A percentile compares a stretch with the other conserved stretches of the same genome.
phyloP scores from a whole-genome alignment of 2,888 invertebrate genomes.

The Amiota minor region DNA sequence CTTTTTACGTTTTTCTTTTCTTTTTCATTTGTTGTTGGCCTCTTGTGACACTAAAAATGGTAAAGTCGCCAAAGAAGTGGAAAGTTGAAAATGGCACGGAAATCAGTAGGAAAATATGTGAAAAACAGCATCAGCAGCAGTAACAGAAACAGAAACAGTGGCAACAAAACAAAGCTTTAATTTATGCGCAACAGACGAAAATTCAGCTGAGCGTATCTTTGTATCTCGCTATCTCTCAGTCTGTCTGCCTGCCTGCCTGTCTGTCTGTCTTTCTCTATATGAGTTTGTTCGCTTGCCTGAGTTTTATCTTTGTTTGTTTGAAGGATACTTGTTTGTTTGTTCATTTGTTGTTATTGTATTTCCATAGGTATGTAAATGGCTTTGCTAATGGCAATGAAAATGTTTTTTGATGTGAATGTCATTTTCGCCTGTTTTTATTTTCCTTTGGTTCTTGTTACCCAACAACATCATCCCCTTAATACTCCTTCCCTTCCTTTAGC shows the following conservation, averaged over 20 bases:
- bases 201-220: conserved; percentile 7
- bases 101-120: background rate
- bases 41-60: conserved; percentile 7
- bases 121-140: background rate
- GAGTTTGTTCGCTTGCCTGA: conserved; percentile 2
- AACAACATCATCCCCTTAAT: too few relatives aligned
- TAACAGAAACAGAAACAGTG: background rate
- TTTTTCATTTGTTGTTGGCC: conserved; percentile 6
- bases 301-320: conserved; percentile 4
- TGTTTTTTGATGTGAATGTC: conserved; percentile 10
- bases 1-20: background rate
- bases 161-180: conserved; percentile 16
- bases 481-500: too few relatives aligned
- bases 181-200: conserved; percentile 30
- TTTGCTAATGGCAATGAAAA: conserved; percentile 26
- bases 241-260: background rate
- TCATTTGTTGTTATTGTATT: background rate
- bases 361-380: conserved; percentile 23
- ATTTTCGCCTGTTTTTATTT: background rate
- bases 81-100: background rate
- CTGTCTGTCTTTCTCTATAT: conserved; percentile 1
- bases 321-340: too few relatives aligned
- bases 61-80: background rate
- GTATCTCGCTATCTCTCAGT: conserved; percentile 17
- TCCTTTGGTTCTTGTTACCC: too few relatives aligned